phyloP scores from a whole-genome alignment of 2,888 invertebrate species.

The Oscheius myriophilus region DNA sequence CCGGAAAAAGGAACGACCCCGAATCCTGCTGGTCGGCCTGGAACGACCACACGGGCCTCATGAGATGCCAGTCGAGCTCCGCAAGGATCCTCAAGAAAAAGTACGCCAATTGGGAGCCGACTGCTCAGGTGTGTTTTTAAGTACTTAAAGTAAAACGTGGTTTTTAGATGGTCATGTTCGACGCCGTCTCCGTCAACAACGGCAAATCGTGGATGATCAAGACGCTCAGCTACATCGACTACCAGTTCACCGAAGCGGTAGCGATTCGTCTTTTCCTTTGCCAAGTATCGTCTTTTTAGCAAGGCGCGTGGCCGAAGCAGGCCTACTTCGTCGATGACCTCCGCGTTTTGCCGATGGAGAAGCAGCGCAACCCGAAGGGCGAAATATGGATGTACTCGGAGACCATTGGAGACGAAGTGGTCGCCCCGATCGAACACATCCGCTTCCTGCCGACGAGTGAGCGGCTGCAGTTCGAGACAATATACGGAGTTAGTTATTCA shows the following conservation, averaged over 20 bases:
- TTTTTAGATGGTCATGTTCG: constrained; percentile 22
- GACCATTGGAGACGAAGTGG: not conserved
- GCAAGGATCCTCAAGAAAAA: constrained; percentile 16
- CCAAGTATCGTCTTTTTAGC: not conserved
- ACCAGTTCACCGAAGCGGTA: not conserved
- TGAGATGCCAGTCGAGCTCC: constrained; percentile 4
- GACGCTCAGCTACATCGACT: constrained; percentile 12
- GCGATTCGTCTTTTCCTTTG: not conserved
- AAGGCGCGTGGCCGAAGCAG: constrained; percentile 3
- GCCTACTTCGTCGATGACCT: constrained; percentile 19
- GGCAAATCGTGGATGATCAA: constrained; percentile 12
- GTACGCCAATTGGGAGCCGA: constrained; percentile 16
- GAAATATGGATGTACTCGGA: constrained; percentile 10
- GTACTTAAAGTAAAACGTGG: too few relatives aligned
- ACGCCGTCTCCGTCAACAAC: constrained; percentile 9
- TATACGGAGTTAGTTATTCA: not conserved
- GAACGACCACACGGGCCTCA: constrained; percentile 25
- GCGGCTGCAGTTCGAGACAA: too few relatives aligned
- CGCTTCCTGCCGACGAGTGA: not conserved
- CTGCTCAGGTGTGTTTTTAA: too few relatives aligned
- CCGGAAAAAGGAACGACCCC: constrained; percentile 3
- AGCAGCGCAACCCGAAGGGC: constrained; percentile 5
- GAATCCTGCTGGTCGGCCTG: constrained; percentile 17
- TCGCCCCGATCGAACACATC: constrained; percentile 1
- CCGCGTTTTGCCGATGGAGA: not conserved